Evolutionary conservation across 2,113 vertebrate genomes (phyloP), one percentile per base, ranked within the genome.

Genomic region (Aviceda subcristata): DNA sequence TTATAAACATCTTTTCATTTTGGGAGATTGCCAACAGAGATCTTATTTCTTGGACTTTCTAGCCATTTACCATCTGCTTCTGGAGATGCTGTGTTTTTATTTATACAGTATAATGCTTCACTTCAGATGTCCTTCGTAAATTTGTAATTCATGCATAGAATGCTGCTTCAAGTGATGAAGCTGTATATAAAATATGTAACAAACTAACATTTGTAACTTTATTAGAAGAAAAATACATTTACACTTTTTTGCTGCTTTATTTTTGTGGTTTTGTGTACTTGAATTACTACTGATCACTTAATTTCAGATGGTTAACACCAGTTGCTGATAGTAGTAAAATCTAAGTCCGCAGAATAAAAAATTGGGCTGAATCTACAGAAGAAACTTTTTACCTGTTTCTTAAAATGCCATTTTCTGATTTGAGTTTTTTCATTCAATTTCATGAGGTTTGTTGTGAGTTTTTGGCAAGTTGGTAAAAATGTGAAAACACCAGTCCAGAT

Each of bases 31-130:
- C 63, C 92, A 83, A 19, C 53, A 92, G 69, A 92, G 86, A n/a
- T 91, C 53, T 86, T 90, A 68, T 29, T 92, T 83, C 67, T 93
- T 97, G 75, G 92, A 29, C 90, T 93, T 80, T 16, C 27, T 57
- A 93, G 48, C 92, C 82, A 45, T 92, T 96, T 92, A 32, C 74
- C 75, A 66, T 88, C 92, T 96, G 92, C 62, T 93, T 59, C 57
- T 90, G 71, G 81, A 56, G 78, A 64, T 73, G 82, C 27, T 80
- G 9, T 90, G 39, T 53, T 45, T 92, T 90, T 90, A 83, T 81
- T 94, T 87, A 38, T 50, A 41, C 32, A 51, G 7, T 74, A 34
- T 53, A 73, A 83, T 92, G 63, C 63, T 72, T 2, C 9, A 56
- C 71, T 92, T 69, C 48, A 79, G 60, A 3, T 63, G 59, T 88